Conservation (phyloP, 1,140 invertebrate species). For the Brachionus rubens region DNA sequence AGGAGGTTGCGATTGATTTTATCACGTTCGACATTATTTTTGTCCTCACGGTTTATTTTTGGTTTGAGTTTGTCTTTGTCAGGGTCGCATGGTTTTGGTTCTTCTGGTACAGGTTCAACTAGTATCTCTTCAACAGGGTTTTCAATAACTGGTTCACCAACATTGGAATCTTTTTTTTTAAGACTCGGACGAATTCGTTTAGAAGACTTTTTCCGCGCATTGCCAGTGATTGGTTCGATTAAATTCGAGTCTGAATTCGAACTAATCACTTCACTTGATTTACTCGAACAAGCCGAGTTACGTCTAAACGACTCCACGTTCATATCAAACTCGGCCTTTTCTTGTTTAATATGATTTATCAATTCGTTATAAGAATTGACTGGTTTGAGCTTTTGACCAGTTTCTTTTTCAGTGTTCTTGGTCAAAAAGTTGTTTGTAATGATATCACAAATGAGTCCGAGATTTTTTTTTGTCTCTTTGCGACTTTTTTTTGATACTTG, state of each 20-base stretch:
- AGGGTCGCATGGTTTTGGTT: not conserved
- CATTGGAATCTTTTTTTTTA: not conserved
- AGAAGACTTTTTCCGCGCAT: not conserved
- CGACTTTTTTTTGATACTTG: slow-evolving; percentile 9
- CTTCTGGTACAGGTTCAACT: no score
- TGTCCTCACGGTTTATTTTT: slow-evolving; percentile 1
- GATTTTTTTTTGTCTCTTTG: not conserved
- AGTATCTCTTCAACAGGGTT: no score
- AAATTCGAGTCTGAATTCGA: not conserved
- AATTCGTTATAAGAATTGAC: not conserved
- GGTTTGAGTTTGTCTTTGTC: not conserved
- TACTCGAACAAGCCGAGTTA: not conserved
- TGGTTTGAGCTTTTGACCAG: not conserved
- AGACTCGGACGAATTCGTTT: not conserved
- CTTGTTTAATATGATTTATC: slow-evolving; percentile 6
- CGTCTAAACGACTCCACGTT: not conserved
- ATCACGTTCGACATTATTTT: not conserved
- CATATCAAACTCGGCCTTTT: slow-evolving; percentile 12
- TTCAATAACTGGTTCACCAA: not conserved
- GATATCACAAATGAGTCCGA: slow-evolving; percentile 11
- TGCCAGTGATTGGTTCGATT: not conserved
- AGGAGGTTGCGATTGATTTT: slow-evolving; percentile 1
- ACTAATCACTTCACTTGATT: not conserved
- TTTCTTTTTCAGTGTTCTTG: not conserved
- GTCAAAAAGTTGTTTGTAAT: not conserved